phyloP scores from a whole-genome alignment of 2,888 invertebrate species.

The Drosophila rubida region DNA sequence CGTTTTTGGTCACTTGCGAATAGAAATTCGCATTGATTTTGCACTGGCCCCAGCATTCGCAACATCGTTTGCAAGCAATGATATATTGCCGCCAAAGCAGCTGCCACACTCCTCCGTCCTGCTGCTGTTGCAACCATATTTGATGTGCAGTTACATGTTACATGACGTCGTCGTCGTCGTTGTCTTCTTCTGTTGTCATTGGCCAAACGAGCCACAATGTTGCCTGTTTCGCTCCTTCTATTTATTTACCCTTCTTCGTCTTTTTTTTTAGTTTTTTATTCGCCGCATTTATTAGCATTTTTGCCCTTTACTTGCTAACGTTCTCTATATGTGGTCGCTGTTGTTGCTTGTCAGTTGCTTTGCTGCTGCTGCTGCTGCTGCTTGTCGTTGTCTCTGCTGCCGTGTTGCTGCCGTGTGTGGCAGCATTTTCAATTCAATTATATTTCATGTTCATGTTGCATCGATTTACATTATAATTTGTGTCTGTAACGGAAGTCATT shows the following conservation, averaged over 20 bases:
- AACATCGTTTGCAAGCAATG: conserved; percentile 53
- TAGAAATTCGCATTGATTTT: conserved; percentile 80
- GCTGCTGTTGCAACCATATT: conserved; percentile 60
- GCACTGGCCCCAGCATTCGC: conserved; percentile 32
- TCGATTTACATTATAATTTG: conserved; percentile 79
- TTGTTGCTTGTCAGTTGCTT: conserved; percentile 39
- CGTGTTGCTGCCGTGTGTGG: conserved; percentile 67
- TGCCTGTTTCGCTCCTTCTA: conserved; percentile 39
- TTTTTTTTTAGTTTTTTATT: too few relatives aligned
- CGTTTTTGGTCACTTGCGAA: conserved; percentile 80
- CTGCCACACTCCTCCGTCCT: conserved; percentile 1
- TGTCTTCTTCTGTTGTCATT: conserved; percentile 44
- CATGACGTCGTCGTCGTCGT: conserved; percentile 51
- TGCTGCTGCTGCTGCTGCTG: conserved; percentile 29
- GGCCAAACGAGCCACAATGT: conserved; percentile 72
- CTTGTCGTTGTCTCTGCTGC: conserved; percentile 18
- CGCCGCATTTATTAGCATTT: conserved; percentile 75
- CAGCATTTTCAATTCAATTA: conserved; percentile 78
- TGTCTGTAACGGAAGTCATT: conserved; percentile 77
- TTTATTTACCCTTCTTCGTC: conserved; percentile 20
- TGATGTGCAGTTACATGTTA: conserved; percentile 76
- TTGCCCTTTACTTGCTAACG: conserved; percentile 66
- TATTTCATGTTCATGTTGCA: conserved; percentile 79
- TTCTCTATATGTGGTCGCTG: conserved; percentile 27
- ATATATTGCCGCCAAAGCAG: conserved; percentile 72